A percentile compares a stretch with the other conserved stretches of the same genome.
phyloP scores from a whole-genome alignment of 2,113 vertebrate genomes.

The Vidua chalybeata region DNA sequence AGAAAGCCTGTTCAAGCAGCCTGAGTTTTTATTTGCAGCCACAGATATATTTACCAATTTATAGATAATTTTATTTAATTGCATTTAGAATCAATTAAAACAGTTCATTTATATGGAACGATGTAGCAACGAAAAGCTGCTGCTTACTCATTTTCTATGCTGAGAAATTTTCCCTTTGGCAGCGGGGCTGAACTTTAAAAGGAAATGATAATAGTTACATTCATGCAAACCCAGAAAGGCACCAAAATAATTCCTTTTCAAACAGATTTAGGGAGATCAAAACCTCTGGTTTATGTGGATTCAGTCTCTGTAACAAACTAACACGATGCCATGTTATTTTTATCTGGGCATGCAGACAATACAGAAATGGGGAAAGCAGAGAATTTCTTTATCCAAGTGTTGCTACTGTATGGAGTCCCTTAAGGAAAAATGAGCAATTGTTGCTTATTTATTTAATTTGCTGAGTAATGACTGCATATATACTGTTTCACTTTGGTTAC shows the following conservation, averaged over 20 bases:
- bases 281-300: neutral
- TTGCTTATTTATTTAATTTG: neutral
- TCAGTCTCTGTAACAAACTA: neutral
- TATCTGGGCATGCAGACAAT: neutral
- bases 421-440: neutral
- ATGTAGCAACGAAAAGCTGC: neutral
- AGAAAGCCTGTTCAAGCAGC: neutral
- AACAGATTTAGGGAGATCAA: neutral
- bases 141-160: neutral
- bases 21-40: neutral
- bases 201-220: neutral
- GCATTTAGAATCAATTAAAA: conserved; percentile 18
- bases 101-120: neutral
- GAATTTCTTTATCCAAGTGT: neutral
- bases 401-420: neutral
- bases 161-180: neutral
- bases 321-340: neutral
- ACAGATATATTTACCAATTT: neutral
- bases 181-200: neutral
- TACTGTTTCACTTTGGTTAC: neutral
- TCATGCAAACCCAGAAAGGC: neutral
- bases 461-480: neutral
- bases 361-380: neutral
- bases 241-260: neutral
- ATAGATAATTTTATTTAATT: conserved; percentile 20